These are phyloP conservation scores for Geotrupes spiniger DNA, from an alignment of 2,888 invertebrate species.

Conservation along the genomic window DNA sequence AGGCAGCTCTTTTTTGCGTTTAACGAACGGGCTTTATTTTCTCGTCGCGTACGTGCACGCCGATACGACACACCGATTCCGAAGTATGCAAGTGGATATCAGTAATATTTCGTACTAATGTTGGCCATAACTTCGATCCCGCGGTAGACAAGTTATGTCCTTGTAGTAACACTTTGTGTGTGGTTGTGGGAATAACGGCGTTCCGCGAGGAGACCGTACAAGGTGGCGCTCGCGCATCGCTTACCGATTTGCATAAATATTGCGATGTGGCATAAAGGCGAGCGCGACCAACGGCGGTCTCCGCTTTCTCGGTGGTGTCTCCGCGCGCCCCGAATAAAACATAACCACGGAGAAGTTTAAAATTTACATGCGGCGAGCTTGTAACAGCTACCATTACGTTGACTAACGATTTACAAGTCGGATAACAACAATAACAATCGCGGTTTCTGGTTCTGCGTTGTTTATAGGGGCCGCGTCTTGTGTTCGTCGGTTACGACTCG, in stretches of 20 bases:
- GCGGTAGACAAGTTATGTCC: slow-evolving; percentile 40
- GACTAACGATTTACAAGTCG: not conserved
- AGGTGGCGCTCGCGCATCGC: slow-evolving; percentile 35
- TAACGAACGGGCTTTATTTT: too few relatives aligned
- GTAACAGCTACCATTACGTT: slow-evolving; percentile 26
- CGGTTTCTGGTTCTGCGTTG: not conserved
- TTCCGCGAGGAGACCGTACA: slow-evolving; percentile 28
- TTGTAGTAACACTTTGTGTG: slow-evolving; percentile 43
- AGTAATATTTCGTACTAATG: slow-evolving; percentile 45
- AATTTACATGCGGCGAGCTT: slow-evolving; percentile 21
- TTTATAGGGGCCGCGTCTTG: too few relatives aligned
- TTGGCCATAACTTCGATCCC: slow-evolving; percentile 42
- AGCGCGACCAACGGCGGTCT: slow-evolving; percentile 1
- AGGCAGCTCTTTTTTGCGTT: too few relatives aligned
- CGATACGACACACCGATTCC: slow-evolving; percentile 1
- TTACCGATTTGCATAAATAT: slow-evolving; percentile 39
- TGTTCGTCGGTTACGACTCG: too few relatives aligned
- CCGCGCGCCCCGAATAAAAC: slow-evolving; percentile 13
- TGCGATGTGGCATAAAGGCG: slow-evolving; percentile 18
- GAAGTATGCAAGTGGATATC: slow-evolving; percentile 43
- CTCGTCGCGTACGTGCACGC: not conserved
- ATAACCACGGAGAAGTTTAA: slow-evolving; percentile 13
- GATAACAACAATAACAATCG: slow-evolving; percentile 7
- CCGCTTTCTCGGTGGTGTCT: not conserved
- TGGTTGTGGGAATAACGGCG: slow-evolving; percentile 36